A percentile compares a stretch with the other conserved stretches of the same genome.
These are phyloP conservation scores for Craterocephalus amniculus DNA, from an alignment of 2,797 vertebrate species.

Conservation along the genomic window DNA sequence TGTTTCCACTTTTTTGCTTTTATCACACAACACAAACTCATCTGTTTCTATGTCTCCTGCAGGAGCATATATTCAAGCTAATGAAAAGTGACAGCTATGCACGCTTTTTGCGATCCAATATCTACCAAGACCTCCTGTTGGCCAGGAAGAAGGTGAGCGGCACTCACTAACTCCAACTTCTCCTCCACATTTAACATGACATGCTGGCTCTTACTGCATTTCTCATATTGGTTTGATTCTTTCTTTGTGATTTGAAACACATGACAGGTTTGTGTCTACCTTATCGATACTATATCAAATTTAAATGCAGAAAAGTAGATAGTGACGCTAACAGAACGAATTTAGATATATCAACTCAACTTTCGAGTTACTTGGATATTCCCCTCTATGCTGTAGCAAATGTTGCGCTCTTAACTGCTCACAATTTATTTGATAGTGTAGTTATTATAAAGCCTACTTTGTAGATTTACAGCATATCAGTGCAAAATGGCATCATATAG, in stretches of 20 bases:
- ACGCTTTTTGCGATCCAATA: slow-evolving; percentile 93
- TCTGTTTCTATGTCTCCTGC: slow-evolving; percentile 51
- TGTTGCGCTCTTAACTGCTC: not conserved
- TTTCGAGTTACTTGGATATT: too few relatives aligned
- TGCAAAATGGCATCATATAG: not conserved
- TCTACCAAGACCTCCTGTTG: slow-evolving; percentile 94
- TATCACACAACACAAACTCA: slow-evolving; percentile 14
- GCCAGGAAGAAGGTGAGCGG: slow-evolving; percentile 94
- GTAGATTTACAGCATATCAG: not conserved
- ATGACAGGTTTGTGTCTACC: not conserved
- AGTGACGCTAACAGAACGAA: not conserved
- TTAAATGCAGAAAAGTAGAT: not conserved
- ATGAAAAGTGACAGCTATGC: slow-evolving; percentile 99
- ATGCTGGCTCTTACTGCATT: slow-evolving; percentile 19
- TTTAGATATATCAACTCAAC: too few relatives aligned
- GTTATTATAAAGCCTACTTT: not conserved
- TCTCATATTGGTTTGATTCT: slow-evolving; percentile 20
- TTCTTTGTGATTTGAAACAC: not conserved
- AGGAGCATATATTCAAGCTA: slow-evolving; percentile 98
- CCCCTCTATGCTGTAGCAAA: too few relatives aligned
- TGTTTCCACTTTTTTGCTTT: not conserved
- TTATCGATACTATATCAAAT: not conserved
- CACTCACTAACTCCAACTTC: slow-evolving; percentile 14
- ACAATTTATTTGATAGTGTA: not conserved
- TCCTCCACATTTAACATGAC: slow-evolving; percentile 10